A percentile compares a stretch with the other conserved stretches of the same genome.
Evolutionary conservation across 2,797 vertebrate genomes (phyloP).

Genomic region (Enteromius fasciolatus): DNA sequence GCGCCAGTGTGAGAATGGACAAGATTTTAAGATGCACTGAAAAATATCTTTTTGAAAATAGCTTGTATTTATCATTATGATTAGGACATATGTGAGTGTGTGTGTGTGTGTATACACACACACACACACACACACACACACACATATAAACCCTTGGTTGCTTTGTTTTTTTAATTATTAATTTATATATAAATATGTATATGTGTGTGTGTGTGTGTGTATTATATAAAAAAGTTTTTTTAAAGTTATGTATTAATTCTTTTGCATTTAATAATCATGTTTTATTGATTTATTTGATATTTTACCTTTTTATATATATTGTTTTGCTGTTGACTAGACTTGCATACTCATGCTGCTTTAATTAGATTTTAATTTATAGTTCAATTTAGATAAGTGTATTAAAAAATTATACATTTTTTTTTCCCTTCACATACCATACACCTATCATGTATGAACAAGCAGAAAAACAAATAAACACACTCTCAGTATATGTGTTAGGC

Average conservation of each 20-base stretch:
- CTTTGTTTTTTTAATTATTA: too few relatives aligned
- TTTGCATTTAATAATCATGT: too few relatives aligned
- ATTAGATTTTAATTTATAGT: not conserved
- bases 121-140: too few relatives aligned
- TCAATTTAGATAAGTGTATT: not conserved
- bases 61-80: too few relatives aligned
- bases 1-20: not conserved
- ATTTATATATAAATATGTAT: too few relatives aligned
- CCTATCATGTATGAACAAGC: constrained; percentile 19
- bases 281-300: not conserved
- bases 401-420: not conserved
- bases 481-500: constrained; percentile 35
- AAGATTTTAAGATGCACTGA: not conserved
- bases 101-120: too few relatives aligned
- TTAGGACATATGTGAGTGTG: too few relatives aligned
- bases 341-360: not conserved
- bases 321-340: not conserved
- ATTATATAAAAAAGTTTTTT: too few relatives aligned
- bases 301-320: not conserved
- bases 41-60: not conserved
- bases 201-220: too few relatives aligned
- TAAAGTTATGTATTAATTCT: too few relatives aligned
- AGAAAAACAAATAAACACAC: constrained; percentile 15
- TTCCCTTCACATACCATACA: not conserved
- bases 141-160: too few relatives aligned